Evolutionary conservation across 2,888 invertebrate species (phyloP), one percentile per base, ranked within the genome.

Genomic region (Diplolepis rosae): DNA sequence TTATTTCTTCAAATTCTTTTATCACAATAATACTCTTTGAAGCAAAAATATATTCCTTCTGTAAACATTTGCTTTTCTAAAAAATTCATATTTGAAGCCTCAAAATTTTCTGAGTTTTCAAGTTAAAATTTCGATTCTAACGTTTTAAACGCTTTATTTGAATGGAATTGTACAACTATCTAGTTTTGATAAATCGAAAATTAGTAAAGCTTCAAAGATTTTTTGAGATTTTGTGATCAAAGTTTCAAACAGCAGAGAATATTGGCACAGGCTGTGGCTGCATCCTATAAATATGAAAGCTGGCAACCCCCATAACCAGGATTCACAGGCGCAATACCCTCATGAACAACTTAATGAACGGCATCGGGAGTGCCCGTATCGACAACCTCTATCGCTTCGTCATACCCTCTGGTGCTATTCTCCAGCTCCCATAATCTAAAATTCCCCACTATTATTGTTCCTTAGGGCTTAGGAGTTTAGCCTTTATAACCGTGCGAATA

Each of bases 361-460:
- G 72, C 77, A 78, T 73, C 77, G 77, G 78, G 77, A 78, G 70
- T 77, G 76, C 75, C 78, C 78, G 75, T 77, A 78, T 72, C 78
- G 77, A 77, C 78, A 79, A 76, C 73, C 75, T 77, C 65, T 74
- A 61, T 72, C 76, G 73, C 73, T 73, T 66, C 75, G 45, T 45
- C 39, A 61, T 39, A 42, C 35, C 35, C 27, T 42, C 39, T 24
- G 61, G n/a, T 61, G 24, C 61, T 39, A 61, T 61, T 61, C 61
- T 39, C 2, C 56, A 32, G 18, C 56, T 61, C 61, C 24, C 39
- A 39, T 61, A 24, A 39, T 39, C 61, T 39, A 61, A 24, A 61
- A 61, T 61, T 61, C 39, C 27, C 13, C 39, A 2, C 61, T 39
- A 27, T 42, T 61, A 24, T 52, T n/a, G 39, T 22, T 42, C 24